Evolutionary conservation across 2,888 invertebrate species (phyloP).

Genomic region (Cosmopolites sordidus): DNA sequence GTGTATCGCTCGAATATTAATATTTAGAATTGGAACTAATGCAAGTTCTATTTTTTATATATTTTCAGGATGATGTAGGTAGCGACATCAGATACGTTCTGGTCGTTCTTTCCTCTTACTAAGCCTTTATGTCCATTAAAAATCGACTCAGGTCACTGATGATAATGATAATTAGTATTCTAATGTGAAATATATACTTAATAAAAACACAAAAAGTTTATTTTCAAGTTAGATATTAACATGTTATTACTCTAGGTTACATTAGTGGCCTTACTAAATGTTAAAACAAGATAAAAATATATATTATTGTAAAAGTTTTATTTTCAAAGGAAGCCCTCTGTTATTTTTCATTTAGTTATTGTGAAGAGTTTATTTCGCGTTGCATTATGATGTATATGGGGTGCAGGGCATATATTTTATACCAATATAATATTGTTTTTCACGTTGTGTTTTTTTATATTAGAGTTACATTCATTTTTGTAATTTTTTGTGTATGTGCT

Average conservation of each 20-base stretch:
- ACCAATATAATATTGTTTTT: constrained; percentile 23
- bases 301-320: constrained; percentile 11
- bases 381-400: constrained; percentile 28
- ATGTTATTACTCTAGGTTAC: constrained; percentile 26
- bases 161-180: constrained; percentile 7
- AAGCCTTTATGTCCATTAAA: constrained; percentile 12
- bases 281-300: constrained; percentile 29
- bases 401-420: constrained; percentile 34
- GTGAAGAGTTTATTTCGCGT: constrained; percentile 22
- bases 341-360: constrained; percentile 8
- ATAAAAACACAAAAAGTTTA: constrained; percentile 11
- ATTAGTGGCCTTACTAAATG: constrained; percentile 39
- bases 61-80: constrained; percentile 66
- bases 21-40: not conserved
- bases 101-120: constrained; percentile 28
- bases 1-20: not conserved
- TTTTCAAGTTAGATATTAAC: constrained; percentile 6
- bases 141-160: constrained; percentile 9
- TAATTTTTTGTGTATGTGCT: constrained; percentile 39
- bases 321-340: constrained; percentile 3
- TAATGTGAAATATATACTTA: constrained; percentile 5
- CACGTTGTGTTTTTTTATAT: constrained; percentile 28
- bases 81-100: constrained; percentile 63
- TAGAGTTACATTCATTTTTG: constrained; percentile 32
- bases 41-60: constrained; percentile 33